Base-by-base conservation (phyloP, 2,797 vertebrate genomes). In the Agapornis canus region DNA sequence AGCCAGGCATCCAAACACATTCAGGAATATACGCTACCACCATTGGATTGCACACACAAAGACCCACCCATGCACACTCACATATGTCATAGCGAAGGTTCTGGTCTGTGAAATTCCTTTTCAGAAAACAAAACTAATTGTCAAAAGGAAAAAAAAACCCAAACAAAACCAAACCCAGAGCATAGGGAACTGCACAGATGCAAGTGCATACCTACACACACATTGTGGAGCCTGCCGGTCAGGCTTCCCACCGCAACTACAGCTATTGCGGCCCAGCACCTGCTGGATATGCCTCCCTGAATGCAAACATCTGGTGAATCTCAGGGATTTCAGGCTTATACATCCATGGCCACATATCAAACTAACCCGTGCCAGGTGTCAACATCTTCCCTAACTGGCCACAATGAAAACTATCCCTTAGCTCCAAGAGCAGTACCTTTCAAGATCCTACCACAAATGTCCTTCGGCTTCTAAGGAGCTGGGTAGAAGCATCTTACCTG, bases 21-120 rank as follows among this genome's bases (percentile, higher is more conserved):
- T 78, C 66, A 70, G 37, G 57, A 73, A 52, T 15, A 9, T 12
- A 9, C 3, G 37, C 16, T 6, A n/a, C 16, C 43, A 66, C 18
- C 35, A 61, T 14, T 13, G 51, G 76, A 48, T 31, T 17, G 39
- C 79, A 69, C 57, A 27, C 66, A 59, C 21, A 5, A 31, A 85
- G 27, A 57, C 13, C 12, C 52, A 66, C 31, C 39, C 83, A 27
- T 61, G 86, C 80, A 83, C 84, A 40, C 79, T 92, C 72, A 73
- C 69, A 77, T 57, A 8, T 21, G 21, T 42, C 86, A 43, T 60
- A 94, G 81, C 0, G 3, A 85, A 76, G 54, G 57, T 49, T 89
- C 94, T 86, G 52, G 32, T 70, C 59, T 87, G 77, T 51, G 73
- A 73, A 91, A 73, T 80, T 72, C 77, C 70, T 91, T 92, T 78